Conservation (phyloP, 2,888 invertebrate species). For the Mimachlamys varia region DNA sequence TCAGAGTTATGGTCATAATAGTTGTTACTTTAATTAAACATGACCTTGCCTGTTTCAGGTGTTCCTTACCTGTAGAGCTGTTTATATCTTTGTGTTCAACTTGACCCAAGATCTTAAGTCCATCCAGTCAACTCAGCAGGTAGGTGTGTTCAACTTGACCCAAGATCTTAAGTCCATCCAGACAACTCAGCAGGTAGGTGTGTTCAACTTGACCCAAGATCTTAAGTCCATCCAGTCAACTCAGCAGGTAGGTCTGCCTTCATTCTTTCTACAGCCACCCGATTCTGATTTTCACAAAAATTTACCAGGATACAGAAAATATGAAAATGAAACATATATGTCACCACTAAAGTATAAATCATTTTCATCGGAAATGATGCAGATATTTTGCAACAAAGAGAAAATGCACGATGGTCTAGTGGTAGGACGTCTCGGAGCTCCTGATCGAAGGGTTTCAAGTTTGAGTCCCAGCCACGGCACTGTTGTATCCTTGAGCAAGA, state of each 20-base stretch:
- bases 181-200: slow-evolving; percentile 55
- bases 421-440: no score
- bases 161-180: slow-evolving; percentile 68
- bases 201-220: slow-evolving; percentile 80
- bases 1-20: neutral
- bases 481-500: no score
- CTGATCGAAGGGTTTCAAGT: no score
- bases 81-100: slow-evolving; percentile 81
- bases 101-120: slow-evolving; percentile 75
- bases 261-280: no score
- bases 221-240: slow-evolving; percentile 53
- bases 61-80: slow-evolving; percentile 79
- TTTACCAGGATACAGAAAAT: no score
- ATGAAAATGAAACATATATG: no score
- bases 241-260: neutral
- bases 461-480: no score
- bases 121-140: neutral
- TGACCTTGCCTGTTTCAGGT: slow-evolving; percentile 69
- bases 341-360: no score
- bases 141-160: slow-evolving; percentile 80
- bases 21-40: neutral
- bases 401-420: no score
- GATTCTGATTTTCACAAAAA: no score
- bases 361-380: no score
- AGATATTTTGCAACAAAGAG: no score